Evolutionary conservation across 2,113 vertebrate species (phyloP).

Genomic region (Rhineura floridana): DNA sequence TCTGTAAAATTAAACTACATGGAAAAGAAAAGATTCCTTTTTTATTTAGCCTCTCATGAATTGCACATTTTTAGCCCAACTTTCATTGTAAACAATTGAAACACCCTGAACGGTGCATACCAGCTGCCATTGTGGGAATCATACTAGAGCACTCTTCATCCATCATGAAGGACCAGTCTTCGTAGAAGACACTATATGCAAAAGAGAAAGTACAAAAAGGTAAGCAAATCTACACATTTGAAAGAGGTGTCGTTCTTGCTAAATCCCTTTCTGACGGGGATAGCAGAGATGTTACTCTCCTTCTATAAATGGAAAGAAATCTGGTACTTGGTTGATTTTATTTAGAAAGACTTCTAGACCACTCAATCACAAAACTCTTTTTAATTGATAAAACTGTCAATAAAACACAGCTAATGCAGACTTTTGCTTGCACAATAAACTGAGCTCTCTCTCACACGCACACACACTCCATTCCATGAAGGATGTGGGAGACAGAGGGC

Average conservation of each 20-base stretch:
- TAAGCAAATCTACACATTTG: not conserved
- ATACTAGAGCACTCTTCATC: conserved; percentile 97
- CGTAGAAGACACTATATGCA: conserved; percentile 88
- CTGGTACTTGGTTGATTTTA: not conserved
- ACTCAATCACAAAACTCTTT: not conserved
- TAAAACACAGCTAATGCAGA: not conserved
- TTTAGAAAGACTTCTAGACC: not conserved
- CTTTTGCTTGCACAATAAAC: not conserved
- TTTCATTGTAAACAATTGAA: not conserved
- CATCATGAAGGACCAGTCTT: conserved; percentile 96
- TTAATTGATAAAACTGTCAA: too few species aligned
- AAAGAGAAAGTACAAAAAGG: not conserved
- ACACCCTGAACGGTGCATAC: conserved; percentile 67
- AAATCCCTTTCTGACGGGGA: not conserved
- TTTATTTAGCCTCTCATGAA: too few species aligned
- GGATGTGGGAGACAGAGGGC: not conserved
- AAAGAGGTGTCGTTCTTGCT: not conserved
- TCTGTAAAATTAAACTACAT: too few species aligned
- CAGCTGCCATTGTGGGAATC: conserved; percentile 98
- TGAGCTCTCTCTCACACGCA: not conserved
- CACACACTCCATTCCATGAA: not conserved
- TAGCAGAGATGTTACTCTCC: not conserved
- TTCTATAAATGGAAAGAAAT: not conserved
- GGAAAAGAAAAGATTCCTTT: too few species aligned
- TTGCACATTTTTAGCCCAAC: not conserved